phyloP scores from a whole-genome alignment of 2,888 invertebrate species.

The Limnephilus rhombicus region DNA sequence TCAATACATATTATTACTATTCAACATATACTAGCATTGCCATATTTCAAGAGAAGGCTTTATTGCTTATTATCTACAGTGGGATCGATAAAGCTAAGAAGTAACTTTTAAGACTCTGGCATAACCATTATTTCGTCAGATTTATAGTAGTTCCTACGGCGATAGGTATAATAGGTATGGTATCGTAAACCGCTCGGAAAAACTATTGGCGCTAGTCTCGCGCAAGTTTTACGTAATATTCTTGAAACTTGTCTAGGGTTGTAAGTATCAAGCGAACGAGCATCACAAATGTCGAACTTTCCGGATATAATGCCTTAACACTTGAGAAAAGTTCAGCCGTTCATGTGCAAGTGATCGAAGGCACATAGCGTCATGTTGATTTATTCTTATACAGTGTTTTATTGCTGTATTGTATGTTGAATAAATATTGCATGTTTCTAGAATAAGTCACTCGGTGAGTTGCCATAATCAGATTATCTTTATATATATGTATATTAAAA shows the following conservation, averaged over 20 bases:
- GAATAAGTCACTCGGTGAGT: not conserved
- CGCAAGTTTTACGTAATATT: constrained; percentile 24
- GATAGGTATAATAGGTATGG: not conserved
- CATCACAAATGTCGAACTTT: constrained; percentile 42
- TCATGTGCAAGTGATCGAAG: constrained; percentile 16
- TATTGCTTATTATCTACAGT: not conserved
- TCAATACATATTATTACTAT: not conserved
- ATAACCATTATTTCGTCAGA: not conserved
- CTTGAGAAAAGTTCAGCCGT: constrained; percentile 35
- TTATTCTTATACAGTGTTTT: not conserved
- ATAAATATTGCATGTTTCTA: not conserved
- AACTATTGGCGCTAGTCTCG: not conserved
- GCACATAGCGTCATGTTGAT: not conserved
- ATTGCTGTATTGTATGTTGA: not conserved
- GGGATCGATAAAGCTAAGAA: not conserved
- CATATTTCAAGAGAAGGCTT: not conserved
- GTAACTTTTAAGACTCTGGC: not conserved
- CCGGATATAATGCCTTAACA: constrained; percentile 29
- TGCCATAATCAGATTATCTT: no score
- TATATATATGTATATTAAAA: no score
- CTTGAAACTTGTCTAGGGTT: constrained; percentile 48
- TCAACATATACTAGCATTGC: not conserved
- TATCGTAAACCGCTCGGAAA: not conserved
- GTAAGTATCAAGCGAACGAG: constrained; percentile 35
- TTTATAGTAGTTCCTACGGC: not conserved